These are phyloP conservation scores for Acronicta psi DNA, from an alignment of 2,888 invertebrate genomes.

Conservation along the genomic window DNA sequence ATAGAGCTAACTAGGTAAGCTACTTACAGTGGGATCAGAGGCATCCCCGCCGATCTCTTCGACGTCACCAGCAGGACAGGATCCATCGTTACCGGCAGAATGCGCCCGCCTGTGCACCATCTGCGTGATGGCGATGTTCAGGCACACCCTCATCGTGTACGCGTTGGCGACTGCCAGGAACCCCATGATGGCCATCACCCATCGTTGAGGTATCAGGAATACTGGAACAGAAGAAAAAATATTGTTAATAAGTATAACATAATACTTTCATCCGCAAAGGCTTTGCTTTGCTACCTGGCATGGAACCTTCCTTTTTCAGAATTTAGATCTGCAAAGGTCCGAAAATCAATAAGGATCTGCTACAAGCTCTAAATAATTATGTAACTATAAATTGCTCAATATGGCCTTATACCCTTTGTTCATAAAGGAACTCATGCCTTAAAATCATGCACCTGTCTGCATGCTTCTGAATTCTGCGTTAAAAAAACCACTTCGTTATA, in stretches of 20 bases:
- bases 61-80: constrained; percentile 73
- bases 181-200: constrained; percentile 93
- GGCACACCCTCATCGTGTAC: constrained; percentile 93
- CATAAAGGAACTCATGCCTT: too few species aligned
- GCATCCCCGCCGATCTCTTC: constrained; percentile 51
- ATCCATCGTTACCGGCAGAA: constrained; percentile 71
- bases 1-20: too few species aligned
- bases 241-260: too few species aligned
- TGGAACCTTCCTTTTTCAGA: too few species aligned
- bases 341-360: too few species aligned
- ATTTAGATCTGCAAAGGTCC: too few species aligned
- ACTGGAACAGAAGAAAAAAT: constrained; percentile 75
- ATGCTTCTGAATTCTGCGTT: background rate
- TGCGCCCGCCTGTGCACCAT: constrained; percentile 86
- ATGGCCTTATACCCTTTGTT: too few species aligned
- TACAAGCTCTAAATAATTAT: too few species aligned
- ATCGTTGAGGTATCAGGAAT: constrained; percentile 91
- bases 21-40: constrained; percentile 71
- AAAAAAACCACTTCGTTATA: too few species aligned
- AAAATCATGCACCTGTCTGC: background rate
- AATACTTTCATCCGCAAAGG: too few species aligned
- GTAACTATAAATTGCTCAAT: too few species aligned
- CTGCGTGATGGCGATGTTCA: constrained; percentile 92
- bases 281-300: too few species aligned
- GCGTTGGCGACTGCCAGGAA: constrained; percentile 92